Evolutionary conservation across 2,113 vertebrate species (phyloP).

Genomic region (Buteo buteo): DNA sequence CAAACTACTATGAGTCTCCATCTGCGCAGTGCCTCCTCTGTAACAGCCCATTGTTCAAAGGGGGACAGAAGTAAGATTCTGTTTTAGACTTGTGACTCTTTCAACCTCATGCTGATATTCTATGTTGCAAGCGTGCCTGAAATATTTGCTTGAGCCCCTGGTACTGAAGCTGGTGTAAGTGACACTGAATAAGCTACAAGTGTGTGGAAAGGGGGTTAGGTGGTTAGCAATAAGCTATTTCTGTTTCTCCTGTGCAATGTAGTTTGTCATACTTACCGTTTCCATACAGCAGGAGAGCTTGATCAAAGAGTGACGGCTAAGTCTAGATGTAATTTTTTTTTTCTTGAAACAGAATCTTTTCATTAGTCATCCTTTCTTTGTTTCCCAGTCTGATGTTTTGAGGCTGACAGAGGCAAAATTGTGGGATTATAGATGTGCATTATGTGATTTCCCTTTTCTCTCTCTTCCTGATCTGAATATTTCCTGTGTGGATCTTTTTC

Average conservation of each 20-base stretch:
- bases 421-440: neutral
- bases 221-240: neutral
- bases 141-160: neutral
- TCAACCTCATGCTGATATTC: neutral
- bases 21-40: slow-evolving; percentile 89
- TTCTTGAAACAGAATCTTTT: neutral
- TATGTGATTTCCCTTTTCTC: neutral
- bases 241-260: neutral
- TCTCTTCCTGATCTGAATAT: neutral
- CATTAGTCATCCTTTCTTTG: neutral
- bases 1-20: slow-evolving; percentile 89
- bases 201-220: neutral
- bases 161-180: neutral
- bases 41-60: slow-evolving; percentile 88
- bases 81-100: slow-evolving; percentile 26
- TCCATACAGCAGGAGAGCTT: neutral
- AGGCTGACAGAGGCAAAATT: neutral
- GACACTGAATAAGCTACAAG: neutral
- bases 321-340: neutral
- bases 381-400: slow-evolving; percentile 4
- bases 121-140: neutral
- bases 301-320: neutral
- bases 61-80: slow-evolving; percentile 84
- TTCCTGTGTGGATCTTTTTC: neutral
- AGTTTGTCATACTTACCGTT: neutral